These are phyloP conservation scores for Pseudorectes ferrugineus DNA, from an alignment of 2,113 vertebrate species.

Conservation along the genomic window DNA sequence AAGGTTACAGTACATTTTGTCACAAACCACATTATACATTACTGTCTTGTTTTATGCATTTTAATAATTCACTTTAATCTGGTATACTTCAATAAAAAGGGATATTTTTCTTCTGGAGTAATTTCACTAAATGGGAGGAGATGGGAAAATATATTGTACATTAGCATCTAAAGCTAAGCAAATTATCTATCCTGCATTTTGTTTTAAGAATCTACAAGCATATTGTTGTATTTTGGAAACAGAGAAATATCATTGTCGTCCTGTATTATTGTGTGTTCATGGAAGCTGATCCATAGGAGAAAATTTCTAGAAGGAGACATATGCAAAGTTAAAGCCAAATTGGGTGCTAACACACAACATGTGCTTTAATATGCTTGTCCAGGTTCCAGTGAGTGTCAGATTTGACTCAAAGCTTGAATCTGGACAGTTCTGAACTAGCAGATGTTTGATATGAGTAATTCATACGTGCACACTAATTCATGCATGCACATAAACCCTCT, in stretches of 20 bases:
- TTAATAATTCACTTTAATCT: slow-evolving; percentile 60
- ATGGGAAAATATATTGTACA: slow-evolving; percentile 49
- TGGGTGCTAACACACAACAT: background rate
- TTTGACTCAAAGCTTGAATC: background rate
- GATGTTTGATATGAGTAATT: background rate
- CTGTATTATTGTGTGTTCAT: background rate
- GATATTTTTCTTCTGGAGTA: slow-evolving; percentile 59
- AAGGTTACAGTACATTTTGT: slow-evolving; percentile 71
- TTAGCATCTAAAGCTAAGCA: slow-evolving; percentile 41
- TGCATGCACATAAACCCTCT: background rate
- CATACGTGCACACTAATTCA: background rate
- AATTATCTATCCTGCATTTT: slow-evolving; percentile 32
- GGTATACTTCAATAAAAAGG: slow-evolving; percentile 57
- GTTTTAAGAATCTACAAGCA: slow-evolving; percentile 37
- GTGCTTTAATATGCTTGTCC: background rate
- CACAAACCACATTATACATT: slow-evolving; percentile 56
- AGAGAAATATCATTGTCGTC: background rate
- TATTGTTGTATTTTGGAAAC: background rate
- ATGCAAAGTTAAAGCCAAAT: background rate
- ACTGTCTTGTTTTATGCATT: slow-evolving; percentile 64
- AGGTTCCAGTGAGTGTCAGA: background rate
- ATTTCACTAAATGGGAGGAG: slow-evolving; percentile 61
- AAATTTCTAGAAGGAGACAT: background rate
- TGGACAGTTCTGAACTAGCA: background rate
- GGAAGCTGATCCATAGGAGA: background rate